A percentile compares a stretch with the other conserved stretches of the same genome.
Evolutionary conservation across 2,888 invertebrate genomes (phyloP).

Genomic region (Malacosoma neustria): DNA sequence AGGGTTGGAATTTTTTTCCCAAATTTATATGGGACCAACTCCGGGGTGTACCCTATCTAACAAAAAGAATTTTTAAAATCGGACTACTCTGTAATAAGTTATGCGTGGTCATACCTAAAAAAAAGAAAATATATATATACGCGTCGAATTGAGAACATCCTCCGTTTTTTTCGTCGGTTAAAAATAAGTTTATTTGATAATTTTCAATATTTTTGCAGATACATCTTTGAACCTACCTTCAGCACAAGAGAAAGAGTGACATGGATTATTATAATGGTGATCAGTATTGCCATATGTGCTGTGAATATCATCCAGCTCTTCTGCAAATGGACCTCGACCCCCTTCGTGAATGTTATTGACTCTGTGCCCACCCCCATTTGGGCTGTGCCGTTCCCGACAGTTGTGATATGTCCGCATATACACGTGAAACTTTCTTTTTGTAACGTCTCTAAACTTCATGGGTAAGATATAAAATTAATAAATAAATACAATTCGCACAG

Average conservation of each 20-base stretch:
- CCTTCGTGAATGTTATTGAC: constrained; percentile 65
- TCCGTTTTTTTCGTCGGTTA: no score
- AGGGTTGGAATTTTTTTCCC: no score
- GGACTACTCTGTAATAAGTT: no score
- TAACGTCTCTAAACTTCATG: constrained; percentile 40
- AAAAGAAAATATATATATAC: no score
- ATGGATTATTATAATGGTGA: constrained; percentile 53
- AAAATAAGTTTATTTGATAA: no score
- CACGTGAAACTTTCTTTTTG: constrained; percentile 48
- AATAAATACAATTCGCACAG: no score
- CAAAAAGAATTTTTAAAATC: no score
- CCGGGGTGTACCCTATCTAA: no score
- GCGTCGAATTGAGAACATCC: no score
- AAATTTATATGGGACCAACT: no score
- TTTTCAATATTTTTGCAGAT: constrained; percentile 31
- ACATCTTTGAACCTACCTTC: constrained; percentile 60
- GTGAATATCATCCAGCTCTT: constrained; percentile 52
- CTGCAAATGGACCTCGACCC: constrained; percentile 54
- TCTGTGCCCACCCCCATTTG: constrained; percentile 60
- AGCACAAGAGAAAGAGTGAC: constrained; percentile 43
- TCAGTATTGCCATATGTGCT: constrained; percentile 52
- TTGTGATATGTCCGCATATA: constrained; percentile 59
- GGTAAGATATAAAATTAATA: constrained; percentile 44
- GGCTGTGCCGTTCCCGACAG: constrained; percentile 64
- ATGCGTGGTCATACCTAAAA: no score